Evolutionary conservation across 2,113 vertebrate genomes (phyloP).

Genomic region (Engraulis encrasicolus): DNA sequence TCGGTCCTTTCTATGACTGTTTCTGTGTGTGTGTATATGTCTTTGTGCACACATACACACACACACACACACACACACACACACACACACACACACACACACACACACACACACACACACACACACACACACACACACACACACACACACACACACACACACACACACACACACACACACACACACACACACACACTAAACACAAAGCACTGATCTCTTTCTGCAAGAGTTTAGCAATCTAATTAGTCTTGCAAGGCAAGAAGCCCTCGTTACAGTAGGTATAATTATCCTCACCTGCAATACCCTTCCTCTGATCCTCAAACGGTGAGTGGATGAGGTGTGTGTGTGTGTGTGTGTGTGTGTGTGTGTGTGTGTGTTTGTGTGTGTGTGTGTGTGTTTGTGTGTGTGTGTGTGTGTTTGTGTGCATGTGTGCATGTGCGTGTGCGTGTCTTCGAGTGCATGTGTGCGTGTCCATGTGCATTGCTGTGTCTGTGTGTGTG

Average conservation of each 20-base stretch:
- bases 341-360: conserved; percentile 19
- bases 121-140: no score
- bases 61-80: no score
- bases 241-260: conserved; percentile 41
- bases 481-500: background rate
- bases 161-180: no score
- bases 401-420: background rate
- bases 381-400: background rate
- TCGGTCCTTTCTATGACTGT: conserved; percentile 40
- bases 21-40: background rate
- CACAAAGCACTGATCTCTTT: conserved; percentile 33
- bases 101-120: no score
- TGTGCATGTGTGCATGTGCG: background rate
- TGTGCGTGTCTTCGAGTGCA: background rate
- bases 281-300: conserved; percentile 43
- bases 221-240: conserved; percentile 27
- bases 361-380: background rate
- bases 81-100: no score
- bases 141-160: no score
- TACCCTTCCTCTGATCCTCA: conserved; percentile 20
- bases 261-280: conserved; percentile 12
- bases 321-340: background rate
- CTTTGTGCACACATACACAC: no score
- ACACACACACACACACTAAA: no score
- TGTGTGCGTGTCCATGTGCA: no score